Evolutionary conservation across 64 coral and sea anemone genomes (phyloP), one percentile per base, ranked within the genome.

Genomic region (Trachythela sp.): DNA sequence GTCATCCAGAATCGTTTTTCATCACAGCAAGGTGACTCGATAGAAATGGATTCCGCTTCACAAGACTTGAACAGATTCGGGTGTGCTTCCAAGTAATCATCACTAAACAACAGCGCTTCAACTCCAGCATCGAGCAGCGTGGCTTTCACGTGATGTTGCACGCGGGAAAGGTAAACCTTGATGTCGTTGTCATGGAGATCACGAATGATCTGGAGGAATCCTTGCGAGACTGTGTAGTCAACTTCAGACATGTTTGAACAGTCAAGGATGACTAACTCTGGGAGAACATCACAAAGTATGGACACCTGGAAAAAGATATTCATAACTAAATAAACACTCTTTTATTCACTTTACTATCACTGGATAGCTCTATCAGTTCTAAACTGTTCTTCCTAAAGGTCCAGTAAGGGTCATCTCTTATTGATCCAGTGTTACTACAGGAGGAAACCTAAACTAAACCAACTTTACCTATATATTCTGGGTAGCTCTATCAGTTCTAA

Each of bases 141-240:
- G 37, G 15, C 35, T 18, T 80, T 80, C 31, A 80, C 75, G 37
- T 80, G 75, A 80, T 36, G 4, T 80, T 80, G 75, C 31, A 80
- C 75, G 17, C 75, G 75, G 15, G 75, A 80, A 30, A 80, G 35
- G 30, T 80, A 80, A 2, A 80, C 15, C 15, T 80, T 80, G 75
- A 80, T 35, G 6, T 80, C 75, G 37, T 39, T 35, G 37, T 80
- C 75, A 34, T 80, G 33, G 37, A 35, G 37, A 80, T 80, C 75
- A 80, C 75, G 75, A 18, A 80, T 80, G 33, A 80, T 30, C 37
- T 35, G 30, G 31, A 99, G 50, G 22, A 99, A 89, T 11, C 93
- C 89, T 42, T 99, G 96, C 13, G 96, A 91, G 22, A 99, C 96
- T 33, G 93, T 91, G 42, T 91, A 99, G 87, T 99, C 96, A 48